phyloP scores from a whole-genome alignment of 1,140 invertebrate species.

The Proctacanthus coquilletti region DNA sequence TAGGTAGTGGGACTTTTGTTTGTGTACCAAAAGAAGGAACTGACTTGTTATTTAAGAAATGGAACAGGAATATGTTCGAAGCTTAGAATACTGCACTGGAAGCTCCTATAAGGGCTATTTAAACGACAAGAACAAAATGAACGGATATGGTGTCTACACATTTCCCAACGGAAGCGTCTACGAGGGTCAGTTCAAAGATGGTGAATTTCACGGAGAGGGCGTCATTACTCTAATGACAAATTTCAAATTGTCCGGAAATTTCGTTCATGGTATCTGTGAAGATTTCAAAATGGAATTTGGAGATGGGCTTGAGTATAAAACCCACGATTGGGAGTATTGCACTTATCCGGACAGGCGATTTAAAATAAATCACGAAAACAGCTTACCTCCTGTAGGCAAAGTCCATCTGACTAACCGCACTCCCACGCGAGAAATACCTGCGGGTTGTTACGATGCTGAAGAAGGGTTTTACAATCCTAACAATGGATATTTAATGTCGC shows the following conservation, averaged over 20 bases:
- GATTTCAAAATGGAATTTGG: slow-evolving; percentile 19
- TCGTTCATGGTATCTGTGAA: slow-evolving; percentile 20
- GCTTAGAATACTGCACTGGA: neutral
- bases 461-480: slow-evolving; percentile 29
- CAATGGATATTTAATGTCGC: neutral
- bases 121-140: neutral
- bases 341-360: slow-evolving; percentile 21
- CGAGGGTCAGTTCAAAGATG: slow-evolving; percentile 26
- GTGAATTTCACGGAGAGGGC: slow-evolving; percentile 30
- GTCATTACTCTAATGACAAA: slow-evolving; percentile 24
- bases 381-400: slow-evolving; percentile 22
- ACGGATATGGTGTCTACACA: neutral
- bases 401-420: slow-evolving; percentile 18
- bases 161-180: slow-evolving; percentile 13
- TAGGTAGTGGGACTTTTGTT: no score
- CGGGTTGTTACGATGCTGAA: slow-evolving; percentile 29
- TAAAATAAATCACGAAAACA: slow-evolving; percentile 8
- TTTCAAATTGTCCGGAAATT: slow-evolving; percentile 21
- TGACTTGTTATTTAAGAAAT: no score
- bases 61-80: no score
- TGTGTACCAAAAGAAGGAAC: no score
- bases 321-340: slow-evolving; percentile 24
- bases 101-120: neutral
- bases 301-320: slow-evolving; percentile 22
- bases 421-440: slow-evolving; percentile 19